A percentile compares a stretch with the other conserved stretches of the same genome.
Evolutionary conservation across 2,113 vertebrate genomes (phyloP).

Genomic region (Aythya baeri): DNA sequence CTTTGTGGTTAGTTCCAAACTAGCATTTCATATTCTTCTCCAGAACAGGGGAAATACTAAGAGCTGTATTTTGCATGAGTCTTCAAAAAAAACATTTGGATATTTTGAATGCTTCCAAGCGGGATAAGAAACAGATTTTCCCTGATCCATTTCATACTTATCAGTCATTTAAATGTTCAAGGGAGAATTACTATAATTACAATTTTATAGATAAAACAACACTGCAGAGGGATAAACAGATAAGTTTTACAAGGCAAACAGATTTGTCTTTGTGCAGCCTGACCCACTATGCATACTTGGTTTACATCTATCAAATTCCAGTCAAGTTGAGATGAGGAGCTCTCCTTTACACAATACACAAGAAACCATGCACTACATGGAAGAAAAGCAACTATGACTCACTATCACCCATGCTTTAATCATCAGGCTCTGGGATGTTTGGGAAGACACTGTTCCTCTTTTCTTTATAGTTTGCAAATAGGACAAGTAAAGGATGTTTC

Average conservation of each 20-base stretch:
- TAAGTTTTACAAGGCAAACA: slow-evolving; percentile 17
- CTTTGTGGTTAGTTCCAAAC: not conserved
- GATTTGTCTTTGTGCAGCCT: not conserved
- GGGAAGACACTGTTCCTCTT: not conserved
- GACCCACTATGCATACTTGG: not conserved
- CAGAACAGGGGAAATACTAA: not conserved
- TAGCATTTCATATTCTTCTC: not conserved
- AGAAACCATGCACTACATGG: not conserved
- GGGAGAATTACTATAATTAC: slow-evolving; percentile 16
- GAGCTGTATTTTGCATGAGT: not conserved
- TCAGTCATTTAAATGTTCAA: not conserved
- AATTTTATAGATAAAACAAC: not conserved
- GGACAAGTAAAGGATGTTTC: not conserved
- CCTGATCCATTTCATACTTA: not conserved
- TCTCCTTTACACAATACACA: not conserved
- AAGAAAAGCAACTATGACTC: not conserved
- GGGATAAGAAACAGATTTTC: slow-evolving; percentile 31
- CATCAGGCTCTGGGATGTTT: fast-evolving
- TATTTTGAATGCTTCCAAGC: not conserved
- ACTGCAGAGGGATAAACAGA: not conserved
- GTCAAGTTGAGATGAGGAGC: not conserved
- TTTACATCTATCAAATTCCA: not conserved
- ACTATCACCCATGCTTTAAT: not conserved
- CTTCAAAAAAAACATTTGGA: not conserved
- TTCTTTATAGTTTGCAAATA: not conserved